Evolutionary conservation across 2,888 invertebrate genomes (phyloP), one percentile per base, ranked within the genome.

Genomic region (Leptogaster cylindrica): DNA sequence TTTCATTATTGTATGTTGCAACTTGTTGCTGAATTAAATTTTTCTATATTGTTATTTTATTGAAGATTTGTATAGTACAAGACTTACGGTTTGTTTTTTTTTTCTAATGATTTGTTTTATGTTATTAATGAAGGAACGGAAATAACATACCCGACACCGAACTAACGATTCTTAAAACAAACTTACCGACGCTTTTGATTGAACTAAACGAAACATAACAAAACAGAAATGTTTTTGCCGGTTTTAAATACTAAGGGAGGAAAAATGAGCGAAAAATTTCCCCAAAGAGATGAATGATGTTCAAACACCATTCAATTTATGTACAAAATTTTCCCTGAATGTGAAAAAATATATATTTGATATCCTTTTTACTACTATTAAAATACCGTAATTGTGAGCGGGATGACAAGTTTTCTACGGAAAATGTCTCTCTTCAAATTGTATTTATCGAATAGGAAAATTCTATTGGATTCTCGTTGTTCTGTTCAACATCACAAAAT

Each of bases 171-270:
- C n/a, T 68, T 33, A 68, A 68, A 68, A 68, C 63, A 68, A 68
- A 66, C 63, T 41, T 50, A 51, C 44, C 68, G 68, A 66, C 68
- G 68, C 66, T 68, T 68, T 61, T 68, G 33, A 31, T 48, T 36
- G 31, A 68, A 68, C 68, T 68, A 63, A 68, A 68, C 61, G 51
- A 61, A 61, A 65, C 65, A 58, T 50, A 68, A 68, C 66, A 61
- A 66, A 67, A 68, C 46, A 55, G 39, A 48, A 44, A 64, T 44
- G 31, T 25, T 61, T 61, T 41, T 61, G 61, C 61, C 61, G 61
- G 61, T 25, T 41, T 27, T 10, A 55, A 28, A 20, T 20, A 51
- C 28, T 10, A 55, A 55, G 23, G 36, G 36, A 61, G 41, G 41
- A 61, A 61, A 61, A 61, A 12, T 41, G 61, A 61, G 41, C 25